Base-by-base conservation (phyloP, 2,797 vertebrate genomes). In the Microcaecilia unicolor region DNA sequence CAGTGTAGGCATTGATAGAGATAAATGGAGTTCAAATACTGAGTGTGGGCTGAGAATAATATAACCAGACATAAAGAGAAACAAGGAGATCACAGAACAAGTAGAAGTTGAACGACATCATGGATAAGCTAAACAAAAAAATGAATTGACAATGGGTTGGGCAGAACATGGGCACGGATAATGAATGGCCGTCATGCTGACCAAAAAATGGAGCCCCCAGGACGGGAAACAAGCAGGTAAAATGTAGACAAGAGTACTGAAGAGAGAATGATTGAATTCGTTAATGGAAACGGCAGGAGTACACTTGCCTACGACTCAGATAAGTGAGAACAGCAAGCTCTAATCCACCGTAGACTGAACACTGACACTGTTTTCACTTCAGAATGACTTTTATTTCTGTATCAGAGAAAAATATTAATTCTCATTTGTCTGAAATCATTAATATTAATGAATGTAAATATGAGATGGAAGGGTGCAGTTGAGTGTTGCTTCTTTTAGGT, bases 271-370 rank as follows among this genome's bases (percentile, higher is more conserved):
- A 41, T 48, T 48, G 44, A 32, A 48, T 48, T 41, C 44, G 41
- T 44, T 48, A 48, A 48, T 48, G 37, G 44, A 48, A 48, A 48
- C 44, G 48, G 32, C 37, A 48, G 44, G 44, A 48, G 41, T 44
- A 48, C 32, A 48, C 44, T 48, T 48, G 44, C 37, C 22, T 23
- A 48, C 36, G 44, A 48, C 48, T 48, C 47, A 47, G 44, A 47
- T 47, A 48, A 48, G 44, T 48, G 44, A 44, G 48, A 48, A 48
- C 44, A 48, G 44, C 44, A 41, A 37, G 44, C 31, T 31, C 36
- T 36, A 44, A 28, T 37, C 31, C 23, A 31, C 44, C 48, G 47
- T 47, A 34, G 22, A 31, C 31, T 40, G 18, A 27, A 15, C 38
- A 48, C 31, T 31, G 35, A 22, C 35, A 34, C 21, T 22, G 9